A percentile compares a stretch with the other conserved stretches of the same genome.
Evolutionary conservation across 37 sponge, comb jelly and placozoan species (phyloP).

Genomic region (Cliona cf. orientalis): DNA sequence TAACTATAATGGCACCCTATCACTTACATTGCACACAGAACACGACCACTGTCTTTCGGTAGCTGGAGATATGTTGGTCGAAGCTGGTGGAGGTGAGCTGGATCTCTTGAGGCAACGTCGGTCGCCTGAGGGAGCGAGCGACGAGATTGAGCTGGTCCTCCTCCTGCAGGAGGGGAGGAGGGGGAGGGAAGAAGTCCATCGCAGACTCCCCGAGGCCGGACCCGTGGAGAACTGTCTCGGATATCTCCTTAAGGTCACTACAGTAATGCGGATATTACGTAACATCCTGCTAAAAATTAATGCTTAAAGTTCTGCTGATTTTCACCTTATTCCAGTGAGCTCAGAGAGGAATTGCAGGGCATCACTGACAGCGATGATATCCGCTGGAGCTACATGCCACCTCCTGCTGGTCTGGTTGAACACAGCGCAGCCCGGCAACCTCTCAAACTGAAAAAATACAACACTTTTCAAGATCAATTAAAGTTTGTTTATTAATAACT

Average conservation of each 20-base stretch:
- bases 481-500: not conserved
- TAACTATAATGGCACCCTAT: not conserved
- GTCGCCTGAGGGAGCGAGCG: not conserved
- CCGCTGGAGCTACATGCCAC: not conserved
- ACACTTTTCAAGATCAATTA: not conserved
- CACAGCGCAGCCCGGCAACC: constrained; percentile 5
- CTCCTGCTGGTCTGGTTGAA: constrained; percentile 1
- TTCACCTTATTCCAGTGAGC: not conserved
- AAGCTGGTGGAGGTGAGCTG: constrained; percentile 30
- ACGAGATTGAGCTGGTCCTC: constrained; percentile 30
- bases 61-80: not conserved
- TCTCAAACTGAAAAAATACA: not conserved
- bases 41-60: constrained; percentile 25
- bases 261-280: not conserved
- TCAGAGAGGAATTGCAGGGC: not conserved
- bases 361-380: not conserved
- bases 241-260: not conserved
- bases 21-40: constrained; percentile 51
- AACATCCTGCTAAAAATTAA: not conserved
- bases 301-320: not conserved
- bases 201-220: not conserved
- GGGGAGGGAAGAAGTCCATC: not conserved
- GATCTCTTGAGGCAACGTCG: not conserved
- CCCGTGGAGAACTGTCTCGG: not conserved
- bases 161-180: constrained; percentile 15